These are phyloP conservation scores for Conistra vaccinii DNA, from an alignment of 2,888 invertebrate species.

Conservation along the genomic window DNA sequence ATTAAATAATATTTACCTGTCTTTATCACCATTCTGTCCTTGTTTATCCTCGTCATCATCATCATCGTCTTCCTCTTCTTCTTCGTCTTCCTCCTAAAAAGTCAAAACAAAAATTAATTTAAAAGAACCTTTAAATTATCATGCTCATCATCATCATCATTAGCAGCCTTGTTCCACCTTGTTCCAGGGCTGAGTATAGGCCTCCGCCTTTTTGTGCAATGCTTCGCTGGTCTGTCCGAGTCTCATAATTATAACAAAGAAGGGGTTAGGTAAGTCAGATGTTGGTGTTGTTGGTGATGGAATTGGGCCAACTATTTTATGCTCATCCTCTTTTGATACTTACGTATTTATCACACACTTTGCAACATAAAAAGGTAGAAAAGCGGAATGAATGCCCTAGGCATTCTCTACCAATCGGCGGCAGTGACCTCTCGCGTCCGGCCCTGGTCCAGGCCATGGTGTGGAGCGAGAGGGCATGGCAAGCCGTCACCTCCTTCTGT, in stretches of 20 bases:
- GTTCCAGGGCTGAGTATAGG: too few species aligned
- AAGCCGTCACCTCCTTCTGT: too few species aligned
- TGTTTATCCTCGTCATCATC: slow-evolving; percentile 92
- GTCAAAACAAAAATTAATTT: not conserved
- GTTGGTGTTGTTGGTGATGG: not conserved
- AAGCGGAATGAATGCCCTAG: not conserved
- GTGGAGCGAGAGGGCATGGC: too few species aligned
- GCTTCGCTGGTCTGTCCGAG: too few species aligned
- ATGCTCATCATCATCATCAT: too few species aligned
- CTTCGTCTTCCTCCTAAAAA: slow-evolving; percentile 87
- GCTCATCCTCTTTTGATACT: not conserved
- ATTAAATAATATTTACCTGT: slow-evolving; percentile 69
- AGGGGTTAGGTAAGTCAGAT: too few species aligned
- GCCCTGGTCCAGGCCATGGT: too few species aligned
- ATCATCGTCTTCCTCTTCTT: slow-evolving; percentile 91
- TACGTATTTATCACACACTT: not conserved
- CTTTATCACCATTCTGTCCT: slow-evolving; percentile 80
- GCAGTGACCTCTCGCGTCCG: too few species aligned
- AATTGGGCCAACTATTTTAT: not conserved
- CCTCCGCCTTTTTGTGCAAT: too few species aligned
- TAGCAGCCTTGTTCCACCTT: too few species aligned
- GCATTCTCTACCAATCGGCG: not conserved
- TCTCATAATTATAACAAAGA: too few species aligned
- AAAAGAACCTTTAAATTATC: too few species aligned
- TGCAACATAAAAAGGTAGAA: not conserved